Evolutionary conservation across 2,888 invertebrate species (phyloP).

Genomic region (Heteropelma amictum): DNA sequence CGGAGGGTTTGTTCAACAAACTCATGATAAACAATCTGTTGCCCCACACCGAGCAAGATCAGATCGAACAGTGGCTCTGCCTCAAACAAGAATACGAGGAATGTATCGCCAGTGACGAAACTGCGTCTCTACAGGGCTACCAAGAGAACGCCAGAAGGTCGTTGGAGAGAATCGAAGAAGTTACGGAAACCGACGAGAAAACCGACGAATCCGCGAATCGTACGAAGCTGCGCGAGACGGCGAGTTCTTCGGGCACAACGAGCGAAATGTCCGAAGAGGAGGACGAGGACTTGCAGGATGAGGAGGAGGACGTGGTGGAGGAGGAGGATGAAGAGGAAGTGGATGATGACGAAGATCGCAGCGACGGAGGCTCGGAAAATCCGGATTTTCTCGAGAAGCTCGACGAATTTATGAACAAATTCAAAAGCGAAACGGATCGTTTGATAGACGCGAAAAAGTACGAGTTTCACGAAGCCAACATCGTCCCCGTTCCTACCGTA

Average conservation of each 20-base stretch:
- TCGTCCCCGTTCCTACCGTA: constrained; percentile 56
- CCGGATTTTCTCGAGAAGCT: constrained; percentile 86
- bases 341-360: constrained; percentile 79
- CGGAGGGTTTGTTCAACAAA: constrained; percentile 89
- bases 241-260: constrained; percentile 68
- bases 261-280: constrained; percentile 76
- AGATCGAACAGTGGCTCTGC: constrained; percentile 90
- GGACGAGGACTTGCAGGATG: constrained; percentile 72
- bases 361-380: constrained; percentile 80
- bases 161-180: constrained; percentile 81
- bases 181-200: constrained; percentile 77
- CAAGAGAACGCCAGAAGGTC: constrained; percentile 79
- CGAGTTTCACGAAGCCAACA: constrained; percentile 54
- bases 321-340: constrained; percentile 76
- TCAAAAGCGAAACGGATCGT: constrained; percentile 85
- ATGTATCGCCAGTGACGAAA: constrained; percentile 83
- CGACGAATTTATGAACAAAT: constrained; percentile 85
- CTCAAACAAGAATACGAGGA: constrained; percentile 93
- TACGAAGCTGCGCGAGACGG: constrained; percentile 71
- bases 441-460: constrained; percentile 75
- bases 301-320: constrained; percentile 76
- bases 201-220: constrained; percentile 73
- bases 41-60: constrained; percentile 85
- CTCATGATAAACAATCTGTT: constrained; percentile 85
- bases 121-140: constrained; percentile 73